phyloP scores from a whole-genome alignment of 1,140 invertebrate species.

The Lepidostoma basale region DNA sequence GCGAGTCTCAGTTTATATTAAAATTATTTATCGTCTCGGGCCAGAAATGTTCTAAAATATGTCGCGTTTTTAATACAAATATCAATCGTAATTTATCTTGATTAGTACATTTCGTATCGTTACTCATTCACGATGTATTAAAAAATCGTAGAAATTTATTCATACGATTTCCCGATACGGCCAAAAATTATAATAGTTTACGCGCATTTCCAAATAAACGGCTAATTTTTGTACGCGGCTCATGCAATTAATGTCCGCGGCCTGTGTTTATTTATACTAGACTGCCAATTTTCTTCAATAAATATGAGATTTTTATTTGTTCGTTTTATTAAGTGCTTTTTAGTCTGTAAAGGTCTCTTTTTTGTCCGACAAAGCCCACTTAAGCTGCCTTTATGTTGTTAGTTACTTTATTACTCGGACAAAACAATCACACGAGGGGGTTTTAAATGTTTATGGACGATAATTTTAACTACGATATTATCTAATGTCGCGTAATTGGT shows the following conservation, averaged over 20 bases:
- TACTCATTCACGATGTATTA: constrained; percentile 16
- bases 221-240: not conserved
- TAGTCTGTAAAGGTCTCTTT: too few relatives aligned
- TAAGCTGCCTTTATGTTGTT: too few relatives aligned
- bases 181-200: constrained; percentile 4
- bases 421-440: too few relatives aligned
- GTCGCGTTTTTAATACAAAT: constrained; percentile 29
- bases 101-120: constrained; percentile 18
- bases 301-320: constrained; percentile 1
- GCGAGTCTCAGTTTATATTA: not conserved
- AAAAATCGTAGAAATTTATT: constrained; percentile 23
- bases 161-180: constrained; percentile 12
- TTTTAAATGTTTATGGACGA: too few relatives aligned
- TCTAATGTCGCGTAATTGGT: too few relatives aligned
- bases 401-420: too few relatives aligned
- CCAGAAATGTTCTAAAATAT: constrained; percentile 13
- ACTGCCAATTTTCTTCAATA: constrained; percentile 21
- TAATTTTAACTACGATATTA: too few relatives aligned
- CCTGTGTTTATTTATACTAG: constrained; percentile 1
- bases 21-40: constrained; percentile 11
- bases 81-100: constrained; percentile 27
- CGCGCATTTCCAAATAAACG: constrained; percentile 11
- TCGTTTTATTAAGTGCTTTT: constrained; percentile 8
- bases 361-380: too few relatives aligned
- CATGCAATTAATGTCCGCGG: not conserved